Evolutionary conservation across 1,140 invertebrate genomes (phyloP).

Genomic region (Ostrea denselamellosa): DNA sequence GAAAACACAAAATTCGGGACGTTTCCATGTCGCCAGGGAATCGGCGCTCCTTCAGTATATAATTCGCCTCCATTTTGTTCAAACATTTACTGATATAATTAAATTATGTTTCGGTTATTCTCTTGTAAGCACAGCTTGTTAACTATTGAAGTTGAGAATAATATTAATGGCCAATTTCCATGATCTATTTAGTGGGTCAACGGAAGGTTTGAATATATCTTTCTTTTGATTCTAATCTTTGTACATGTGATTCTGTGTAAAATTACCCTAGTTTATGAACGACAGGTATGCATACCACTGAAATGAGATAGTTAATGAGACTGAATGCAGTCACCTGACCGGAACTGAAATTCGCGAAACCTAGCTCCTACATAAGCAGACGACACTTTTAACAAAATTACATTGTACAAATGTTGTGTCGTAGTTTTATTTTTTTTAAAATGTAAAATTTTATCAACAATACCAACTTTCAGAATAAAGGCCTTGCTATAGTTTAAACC

Average conservation of each 20-base stretch:
- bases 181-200: neutral
- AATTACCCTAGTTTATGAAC: neutral
- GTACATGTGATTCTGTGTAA: neutral
- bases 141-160: neutral
- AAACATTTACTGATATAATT: neutral
- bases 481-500: neutral
- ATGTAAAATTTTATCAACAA: neutral
- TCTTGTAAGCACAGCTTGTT: neutral
- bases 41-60: neutral
- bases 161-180: neutral
- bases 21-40: neutral
- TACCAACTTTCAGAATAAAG: neutral
- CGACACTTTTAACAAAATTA: neutral
- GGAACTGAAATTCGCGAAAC: neutral
- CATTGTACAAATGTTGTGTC: no score
- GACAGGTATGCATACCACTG: neutral
- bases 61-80: neutral
- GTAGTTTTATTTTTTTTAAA: neutral
- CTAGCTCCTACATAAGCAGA: neutral
- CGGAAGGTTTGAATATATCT: neutral
- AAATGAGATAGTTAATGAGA: neutral
- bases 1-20: neutral
- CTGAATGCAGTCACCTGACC: neutral
- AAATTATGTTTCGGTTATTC: constrained; percentile 11
- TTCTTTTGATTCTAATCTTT: neutral